Percentiles rank a stretch among this genome's conserved stretches.
Conservation (phyloP, 2,113 vertebrate genomes). For the Bos indicus region DNA sequence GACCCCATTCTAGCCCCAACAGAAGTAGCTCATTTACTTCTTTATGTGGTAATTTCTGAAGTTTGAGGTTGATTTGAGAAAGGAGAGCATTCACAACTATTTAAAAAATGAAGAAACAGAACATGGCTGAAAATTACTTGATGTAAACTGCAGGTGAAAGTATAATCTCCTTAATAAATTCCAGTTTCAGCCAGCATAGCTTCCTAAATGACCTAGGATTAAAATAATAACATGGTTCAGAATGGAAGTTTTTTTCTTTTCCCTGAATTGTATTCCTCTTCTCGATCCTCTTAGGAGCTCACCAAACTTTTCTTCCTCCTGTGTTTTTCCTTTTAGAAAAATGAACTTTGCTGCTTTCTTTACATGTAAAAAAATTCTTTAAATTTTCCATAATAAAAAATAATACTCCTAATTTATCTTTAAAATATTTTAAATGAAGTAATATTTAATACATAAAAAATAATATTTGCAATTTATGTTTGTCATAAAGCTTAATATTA, state of each 20-base stretch:
- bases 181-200: slow-evolving; percentile 62
- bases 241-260: slow-evolving; percentile 21
- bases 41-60: neutral
- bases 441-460: neutral
- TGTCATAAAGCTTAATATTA: neutral
- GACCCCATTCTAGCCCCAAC: neutral
- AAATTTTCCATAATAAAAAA: slow-evolving; percentile 32
- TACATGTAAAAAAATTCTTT: slow-evolving; percentile 3
- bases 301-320: slow-evolving; percentile 53
- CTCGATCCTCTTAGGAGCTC: slow-evolving; percentile 62
- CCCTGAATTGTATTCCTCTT: slow-evolving; percentile 49
- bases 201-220: slow-evolving; percentile 65
- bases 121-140: slow-evolving; percentile 51
- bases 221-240: slow-evolving; percentile 62
- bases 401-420: neutral
- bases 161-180: slow-evolving; percentile 73
- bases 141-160: slow-evolving; percentile 48
- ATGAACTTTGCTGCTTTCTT: slow-evolving; percentile 11
- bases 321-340: slow-evolving; percentile 63
- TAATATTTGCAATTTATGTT: neutral
- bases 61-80: slow-evolving; percentile 48
- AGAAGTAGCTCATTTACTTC: slow-evolving; percentile 1
- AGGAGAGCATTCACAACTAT: slow-evolving; percentile 17
- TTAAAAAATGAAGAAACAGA: slow-evolving; percentile 30
- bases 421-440: neutral